Evolutionary conservation across 2,888 invertebrate genomes (phyloP), one percentile per base, ranked within the genome.

Genomic region (Margaritifera margaritifera): DNA sequence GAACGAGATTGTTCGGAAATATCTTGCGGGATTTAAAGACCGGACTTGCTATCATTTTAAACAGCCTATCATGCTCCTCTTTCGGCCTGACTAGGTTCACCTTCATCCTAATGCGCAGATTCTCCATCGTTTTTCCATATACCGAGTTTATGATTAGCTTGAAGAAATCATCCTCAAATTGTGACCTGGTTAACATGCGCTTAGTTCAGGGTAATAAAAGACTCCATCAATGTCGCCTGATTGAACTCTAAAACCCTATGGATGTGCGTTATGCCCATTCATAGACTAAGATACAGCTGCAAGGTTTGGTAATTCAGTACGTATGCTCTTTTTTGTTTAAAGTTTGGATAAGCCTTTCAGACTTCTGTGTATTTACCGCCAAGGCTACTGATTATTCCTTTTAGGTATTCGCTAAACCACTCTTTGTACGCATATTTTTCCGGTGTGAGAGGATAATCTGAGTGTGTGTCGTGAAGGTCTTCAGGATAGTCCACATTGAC

Each of bases 51-150:
- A 62, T 42, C 6, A 72, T 19, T 57, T 71, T 74, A 51, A 31
- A 62, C 18, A 71, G 19, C 8, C 64, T 64, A 25, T 62, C n/a
- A n/a, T n/a, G n/a, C n/a, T 62, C 18, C 65, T 52, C n/a, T 61
- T 67, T 57, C 72, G 64, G 6, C 59, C n/a, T 19, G 73, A 31
- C 25, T n/a, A n/a, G n/a, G n/a, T 68, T 66, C 2, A 92, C 78
- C 72, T 86, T 80, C 20, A 83, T 74, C 55, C 84, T 79, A 57
- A 89, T 90, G 27, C 87, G 72, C 6, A 89, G 86, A 83, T 90
- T 90, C 77, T 90, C 90, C 86, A 90, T 90, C 0, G 88, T 88
- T 81, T 90, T 90, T 20, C 87, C 86, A 77, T 63, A 72, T 22
- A 68, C 65, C 50, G 72, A 72, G 72, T 90, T 77, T 73, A 82